Conservation (phyloP, 2,113 vertebrate species). For the Rissa tridactyla region DNA sequence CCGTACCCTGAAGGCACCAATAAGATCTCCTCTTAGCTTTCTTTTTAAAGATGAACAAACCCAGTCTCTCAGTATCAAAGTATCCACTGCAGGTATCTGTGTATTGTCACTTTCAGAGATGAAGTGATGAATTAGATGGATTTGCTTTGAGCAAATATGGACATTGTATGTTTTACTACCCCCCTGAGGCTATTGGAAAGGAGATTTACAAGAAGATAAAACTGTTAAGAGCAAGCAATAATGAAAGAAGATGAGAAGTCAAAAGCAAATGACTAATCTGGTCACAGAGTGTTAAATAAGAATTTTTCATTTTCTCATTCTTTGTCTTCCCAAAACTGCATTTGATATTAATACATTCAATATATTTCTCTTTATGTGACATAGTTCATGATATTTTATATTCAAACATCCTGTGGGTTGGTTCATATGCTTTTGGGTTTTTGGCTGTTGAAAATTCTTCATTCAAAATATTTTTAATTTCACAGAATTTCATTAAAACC, state of each 20-base stretch:
- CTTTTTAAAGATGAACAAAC: neutral
- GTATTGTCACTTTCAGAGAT: neutral
- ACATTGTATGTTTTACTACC: neutral
- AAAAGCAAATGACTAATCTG: neutral
- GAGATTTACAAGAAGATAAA: neutral
- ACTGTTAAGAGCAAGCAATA: neutral
- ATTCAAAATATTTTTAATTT: neutral
- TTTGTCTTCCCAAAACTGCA: neutral
- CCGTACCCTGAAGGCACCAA: neutral
- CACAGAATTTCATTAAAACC: neutral
- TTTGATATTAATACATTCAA: neutral
- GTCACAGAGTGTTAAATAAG: neutral
- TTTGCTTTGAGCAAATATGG: neutral
- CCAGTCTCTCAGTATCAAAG: neutral
- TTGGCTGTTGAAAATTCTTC: neutral
- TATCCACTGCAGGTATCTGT: neutral
- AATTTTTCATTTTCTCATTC: neutral
- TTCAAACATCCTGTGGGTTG: neutral
- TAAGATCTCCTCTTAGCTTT: neutral
- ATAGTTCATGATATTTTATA: neutral
- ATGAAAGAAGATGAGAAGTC: neutral
- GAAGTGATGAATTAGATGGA: neutral
- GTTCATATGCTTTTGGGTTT: neutral
- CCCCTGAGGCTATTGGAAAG: neutral
- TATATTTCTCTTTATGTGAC: neutral